Conservation (phyloP, 2,797 vertebrate species). For the Manis pentadactyla region DNA sequence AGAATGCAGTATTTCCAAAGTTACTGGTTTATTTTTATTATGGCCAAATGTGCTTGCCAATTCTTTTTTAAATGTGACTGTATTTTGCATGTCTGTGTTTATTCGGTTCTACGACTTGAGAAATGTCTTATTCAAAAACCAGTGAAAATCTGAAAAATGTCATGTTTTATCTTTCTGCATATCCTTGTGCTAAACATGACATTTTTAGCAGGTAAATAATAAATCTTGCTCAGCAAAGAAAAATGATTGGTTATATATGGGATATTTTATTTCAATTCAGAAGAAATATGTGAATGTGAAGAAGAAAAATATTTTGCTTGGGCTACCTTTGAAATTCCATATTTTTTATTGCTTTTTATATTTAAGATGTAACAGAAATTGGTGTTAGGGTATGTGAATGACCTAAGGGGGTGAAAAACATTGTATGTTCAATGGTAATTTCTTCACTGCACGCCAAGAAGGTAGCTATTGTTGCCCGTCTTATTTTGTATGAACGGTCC, state of each 20-base stretch:
- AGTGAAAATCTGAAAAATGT: constrained; percentile 60
- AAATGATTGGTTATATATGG: constrained; percentile 23
- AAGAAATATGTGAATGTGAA: neutral
- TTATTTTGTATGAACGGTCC: neutral
- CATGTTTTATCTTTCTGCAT: constrained; percentile 63
- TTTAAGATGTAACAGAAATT: neutral
- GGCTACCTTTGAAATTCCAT: neutral
- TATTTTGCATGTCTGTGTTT: constrained; percentile 61
- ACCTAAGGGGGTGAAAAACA: neutral
- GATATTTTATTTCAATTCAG: constrained; percentile 57
- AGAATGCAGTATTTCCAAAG: constrained; percentile 50
- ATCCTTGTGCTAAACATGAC: constrained; percentile 62
- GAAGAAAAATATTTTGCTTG: neutral
- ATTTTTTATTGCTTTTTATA: neutral
- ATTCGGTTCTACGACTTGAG: constrained; percentile 49
- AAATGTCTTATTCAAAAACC: constrained; percentile 60
- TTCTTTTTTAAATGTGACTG: constrained; percentile 22
- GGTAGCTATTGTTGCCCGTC: neutral
- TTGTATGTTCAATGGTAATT: neutral
- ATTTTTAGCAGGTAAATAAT: constrained; percentile 61
- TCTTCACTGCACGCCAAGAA: neutral
- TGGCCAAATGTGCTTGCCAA: constrained; percentile 49
- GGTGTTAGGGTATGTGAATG: neutral
- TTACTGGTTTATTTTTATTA: constrained; percentile 56
- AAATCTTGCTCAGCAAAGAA: constrained; percentile 61